Conservation (phyloP, 2,888 invertebrate genomes). For the Gasteruption jaculator region DNA sequence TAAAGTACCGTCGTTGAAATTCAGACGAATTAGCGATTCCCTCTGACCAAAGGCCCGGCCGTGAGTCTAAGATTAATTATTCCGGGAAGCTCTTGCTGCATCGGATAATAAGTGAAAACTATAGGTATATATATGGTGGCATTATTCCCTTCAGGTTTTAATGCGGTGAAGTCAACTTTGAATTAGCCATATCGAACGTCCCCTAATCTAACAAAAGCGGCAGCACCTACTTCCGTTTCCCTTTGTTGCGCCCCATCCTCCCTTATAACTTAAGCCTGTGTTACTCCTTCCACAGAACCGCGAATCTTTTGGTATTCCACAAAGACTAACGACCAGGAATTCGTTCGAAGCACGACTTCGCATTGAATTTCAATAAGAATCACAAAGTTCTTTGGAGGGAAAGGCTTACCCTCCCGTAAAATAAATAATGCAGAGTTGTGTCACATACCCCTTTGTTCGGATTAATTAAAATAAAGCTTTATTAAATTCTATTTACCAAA, state of each 20-base stretch:
- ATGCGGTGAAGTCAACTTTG: conserved; percentile 18
- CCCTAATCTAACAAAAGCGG: conserved; percentile 18
- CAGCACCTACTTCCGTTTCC: conserved; percentile 13
- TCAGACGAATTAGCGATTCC: conserved; percentile 25
- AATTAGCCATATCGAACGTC: conserved; percentile 18
- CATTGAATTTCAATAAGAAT: background rate
- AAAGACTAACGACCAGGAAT: conserved; percentile 18
- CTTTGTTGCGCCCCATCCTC: background rate
- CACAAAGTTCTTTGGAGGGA: too few species aligned
- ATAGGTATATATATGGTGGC: too few species aligned
- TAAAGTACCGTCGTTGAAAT: conserved; percentile 19
- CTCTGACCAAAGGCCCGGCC: conserved; percentile 22
- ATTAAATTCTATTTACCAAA: too few species aligned
- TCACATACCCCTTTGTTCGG: too few species aligned
- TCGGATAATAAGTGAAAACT: too few species aligned
- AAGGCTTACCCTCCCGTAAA: too few species aligned
- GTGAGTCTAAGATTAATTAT: conserved; percentile 35
- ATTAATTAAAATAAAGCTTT: too few species aligned
- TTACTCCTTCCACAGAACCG: conserved; percentile 8
- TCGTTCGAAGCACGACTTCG: background rate
- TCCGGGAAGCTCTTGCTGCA: conserved; percentile 14
- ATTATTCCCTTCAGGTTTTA: too few species aligned
- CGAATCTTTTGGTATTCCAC: conserved; percentile 21
- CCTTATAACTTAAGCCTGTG: background rate
- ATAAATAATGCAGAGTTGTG: too few species aligned